A percentile compares a stretch with the other conserved stretches of the same genome.
Evolutionary conservation across 2,888 invertebrate genomes (phyloP).

Genomic region (Drosophila mimica): DNA sequence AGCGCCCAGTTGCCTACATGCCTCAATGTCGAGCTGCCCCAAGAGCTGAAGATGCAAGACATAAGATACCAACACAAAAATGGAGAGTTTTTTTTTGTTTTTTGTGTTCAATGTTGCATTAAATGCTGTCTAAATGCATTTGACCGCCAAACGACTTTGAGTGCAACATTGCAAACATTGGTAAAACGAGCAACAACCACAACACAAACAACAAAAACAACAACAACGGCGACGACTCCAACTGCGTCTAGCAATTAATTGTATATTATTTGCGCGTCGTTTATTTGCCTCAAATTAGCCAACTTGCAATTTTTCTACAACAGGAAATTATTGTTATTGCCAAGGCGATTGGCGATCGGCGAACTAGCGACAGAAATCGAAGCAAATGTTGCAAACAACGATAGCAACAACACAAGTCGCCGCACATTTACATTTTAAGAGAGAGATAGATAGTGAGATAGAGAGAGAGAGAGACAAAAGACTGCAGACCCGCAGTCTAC

Average conservation of each 20-base stretch:
- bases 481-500: conserved; percentile 17
- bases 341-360: conserved; percentile 47
- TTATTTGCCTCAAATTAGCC: conserved; percentile 79
- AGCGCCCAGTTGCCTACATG: conserved; percentile 60
- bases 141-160: conserved; percentile 58
- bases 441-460: conserved; percentile 3
- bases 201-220: conserved; percentile 22
- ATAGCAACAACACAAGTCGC: conserved; percentile 15
- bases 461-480: conserved; percentile 1
- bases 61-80: conserved; percentile 33
- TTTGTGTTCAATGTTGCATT: conserved; percentile 43
- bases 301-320: conserved; percentile 76
- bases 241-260: conserved; percentile 73
- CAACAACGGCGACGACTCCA: conserved; percentile 35
- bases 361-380: conserved; percentile 44
- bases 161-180: conserved; percentile 41
- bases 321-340: conserved; percentile 76
- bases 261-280: conserved; percentile 79
- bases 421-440: conserved; percentile 45
- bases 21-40: conserved; percentile 48
- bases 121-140: conserved; percentile 51
- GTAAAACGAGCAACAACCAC: not conserved
- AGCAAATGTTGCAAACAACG: conserved; percentile 20
- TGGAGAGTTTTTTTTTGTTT: conserved; percentile 24
- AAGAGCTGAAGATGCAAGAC: conserved; percentile 43